Base-by-base conservation (phyloP, 1,140 invertebrate species). In the Augochlora pura region DNA sequence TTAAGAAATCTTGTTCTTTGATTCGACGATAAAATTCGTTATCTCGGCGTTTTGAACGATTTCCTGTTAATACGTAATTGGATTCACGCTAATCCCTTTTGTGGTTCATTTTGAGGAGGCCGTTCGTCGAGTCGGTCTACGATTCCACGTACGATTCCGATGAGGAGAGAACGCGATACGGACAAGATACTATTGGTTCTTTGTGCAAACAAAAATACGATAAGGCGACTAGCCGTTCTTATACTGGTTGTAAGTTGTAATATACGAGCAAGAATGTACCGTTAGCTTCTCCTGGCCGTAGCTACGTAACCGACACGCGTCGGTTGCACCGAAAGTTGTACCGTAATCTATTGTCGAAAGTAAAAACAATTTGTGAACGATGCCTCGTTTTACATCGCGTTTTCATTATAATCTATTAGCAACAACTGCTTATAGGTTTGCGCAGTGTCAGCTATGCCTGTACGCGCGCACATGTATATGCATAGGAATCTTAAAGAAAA, bases 151-250 rank as follows among this genome's bases (percentile, higher is more conserved):
- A 42, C 23, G n/a, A n/a, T 25, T 14, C 16, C 27, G 39, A 49
- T 10, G 14, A 60, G 60, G 52, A 3, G 27, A 73, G 52, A 6
- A 42, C 21, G 2, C 63, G 64, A 85, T 84, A 77, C 23, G 63
- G 18, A 1, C 14, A 66, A 49, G 63, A 80, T 80, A 60, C n/a
- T 71, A 83, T 85, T 68, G 68, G 39, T 27, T 54, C 68, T 81
- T 57, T n/a, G 82, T 60, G 77, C 72, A 85, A 85, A 85, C 64
- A 79, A 60, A 73, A 73, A 60, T 59, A 64, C 46, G 83, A 85
- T 85, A 85, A 81, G 69, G 46, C 1, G 32, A 39, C 52, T 54
- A 69, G 32, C 64, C 63, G 65, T 72, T 77, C 65, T 73, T 63
- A 39, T 42, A 62, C 75, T 83, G 42, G 7, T 23, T 80, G 75